These are phyloP conservation scores for Oryzias melastigma DNA, from an alignment of 2,113 vertebrate species.

Conservation along the genomic window DNA sequence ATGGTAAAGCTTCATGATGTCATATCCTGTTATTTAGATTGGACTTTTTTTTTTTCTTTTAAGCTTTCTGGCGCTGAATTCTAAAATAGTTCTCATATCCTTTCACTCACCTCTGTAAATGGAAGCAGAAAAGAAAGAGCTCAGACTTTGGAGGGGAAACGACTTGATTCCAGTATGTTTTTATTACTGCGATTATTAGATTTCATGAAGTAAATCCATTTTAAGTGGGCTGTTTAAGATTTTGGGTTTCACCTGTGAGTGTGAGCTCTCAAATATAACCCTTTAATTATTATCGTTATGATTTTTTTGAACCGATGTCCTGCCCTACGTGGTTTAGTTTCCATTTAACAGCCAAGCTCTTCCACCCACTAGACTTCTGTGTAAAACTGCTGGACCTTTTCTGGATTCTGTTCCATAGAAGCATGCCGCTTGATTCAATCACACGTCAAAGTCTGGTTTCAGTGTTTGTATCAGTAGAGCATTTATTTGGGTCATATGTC, in stretches of 20 bases:
- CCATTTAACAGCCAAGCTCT: slow-evolving; percentile 21
- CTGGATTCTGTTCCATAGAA: slow-evolving; percentile 5
- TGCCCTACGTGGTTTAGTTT: slow-evolving; percentile 36
- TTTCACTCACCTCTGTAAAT: slow-evolving; percentile 62
- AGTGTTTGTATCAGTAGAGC: background rate
- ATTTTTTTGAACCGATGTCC: slow-evolving; percentile 2
- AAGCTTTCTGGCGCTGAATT: slow-evolving; percentile 23
- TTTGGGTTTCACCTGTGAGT: slow-evolving; percentile 21
- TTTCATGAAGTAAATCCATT: slow-evolving; percentile 75
- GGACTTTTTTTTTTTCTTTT: slow-evolving; percentile 14
- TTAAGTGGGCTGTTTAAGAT: slow-evolving; percentile 39
- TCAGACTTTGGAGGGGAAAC: slow-evolving; percentile 55
- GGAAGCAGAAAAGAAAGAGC: slow-evolving; percentile 30
- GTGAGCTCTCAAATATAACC: slow-evolving; percentile 7
- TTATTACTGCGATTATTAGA: slow-evolving; percentile 72
- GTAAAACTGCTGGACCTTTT: slow-evolving; percentile 13
- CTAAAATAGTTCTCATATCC: slow-evolving; percentile 38
- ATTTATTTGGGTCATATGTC: background rate
- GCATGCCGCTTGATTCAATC: background rate
- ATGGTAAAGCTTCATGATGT: slow-evolving; percentile 48
- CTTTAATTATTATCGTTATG: slow-evolving; percentile 18
- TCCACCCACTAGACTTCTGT: slow-evolving; percentile 35
- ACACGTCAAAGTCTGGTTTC: background rate
- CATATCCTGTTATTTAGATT: slow-evolving; percentile 59
- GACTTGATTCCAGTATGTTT: slow-evolving; percentile 64